A percentile compares a stretch with the other conserved stretches of the same genome.
Evolutionary conservation across 35 echinoderm and acorn worm genomes (phyloP).

Genomic region (Amphiura filiformis): DNA sequence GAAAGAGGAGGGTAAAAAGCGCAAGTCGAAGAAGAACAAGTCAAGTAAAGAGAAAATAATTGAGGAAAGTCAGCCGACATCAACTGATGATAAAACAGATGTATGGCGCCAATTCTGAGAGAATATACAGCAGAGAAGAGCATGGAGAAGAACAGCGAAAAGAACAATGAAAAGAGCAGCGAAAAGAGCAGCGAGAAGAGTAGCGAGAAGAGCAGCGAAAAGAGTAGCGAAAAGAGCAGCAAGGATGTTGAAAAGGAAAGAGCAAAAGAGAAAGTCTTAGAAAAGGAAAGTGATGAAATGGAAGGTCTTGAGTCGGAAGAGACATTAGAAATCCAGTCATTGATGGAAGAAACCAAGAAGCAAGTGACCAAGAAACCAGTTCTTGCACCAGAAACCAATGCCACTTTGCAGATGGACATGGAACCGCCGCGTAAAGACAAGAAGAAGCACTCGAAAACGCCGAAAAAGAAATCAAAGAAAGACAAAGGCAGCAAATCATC

Average conservation of each 20-base stretch:
- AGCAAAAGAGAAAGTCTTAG: background rate
- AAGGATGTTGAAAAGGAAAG: background rate
- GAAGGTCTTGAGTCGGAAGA: background rate
- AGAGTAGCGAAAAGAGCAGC: slow-evolving; percentile 37
- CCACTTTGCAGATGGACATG: background rate
- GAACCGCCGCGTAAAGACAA: slow-evolving; percentile 20
- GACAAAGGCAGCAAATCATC: background rate
- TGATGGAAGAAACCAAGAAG: background rate
- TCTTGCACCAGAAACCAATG: background rate
- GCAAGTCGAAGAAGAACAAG: background rate
- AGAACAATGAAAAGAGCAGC: slow-evolving; percentile 27
- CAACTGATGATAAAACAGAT: no score
- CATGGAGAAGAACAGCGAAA: slow-evolving; percentile 25
- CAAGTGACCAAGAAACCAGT: background rate
- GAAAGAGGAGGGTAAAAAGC: background rate
- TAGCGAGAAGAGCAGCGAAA: slow-evolving; percentile 22
- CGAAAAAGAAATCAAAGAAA: slow-evolving; percentile 37
- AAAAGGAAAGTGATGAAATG: background rate
- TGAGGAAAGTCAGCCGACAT: background rate
- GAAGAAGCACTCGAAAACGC: slow-evolving; percentile 16
- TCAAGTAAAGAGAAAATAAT: background rate
- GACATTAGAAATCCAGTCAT: background rate
- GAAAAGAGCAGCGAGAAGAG: slow-evolving; percentile 30
- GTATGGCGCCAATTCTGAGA: no score
- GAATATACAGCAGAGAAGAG: slow-evolving; percentile 5